Percentiles rank a stretch among this genome's conserved stretches.
phyloP scores from a whole-genome alignment of 53 echinoderm and acorn worm genomes.

The Apostichopus leukothele region DNA sequence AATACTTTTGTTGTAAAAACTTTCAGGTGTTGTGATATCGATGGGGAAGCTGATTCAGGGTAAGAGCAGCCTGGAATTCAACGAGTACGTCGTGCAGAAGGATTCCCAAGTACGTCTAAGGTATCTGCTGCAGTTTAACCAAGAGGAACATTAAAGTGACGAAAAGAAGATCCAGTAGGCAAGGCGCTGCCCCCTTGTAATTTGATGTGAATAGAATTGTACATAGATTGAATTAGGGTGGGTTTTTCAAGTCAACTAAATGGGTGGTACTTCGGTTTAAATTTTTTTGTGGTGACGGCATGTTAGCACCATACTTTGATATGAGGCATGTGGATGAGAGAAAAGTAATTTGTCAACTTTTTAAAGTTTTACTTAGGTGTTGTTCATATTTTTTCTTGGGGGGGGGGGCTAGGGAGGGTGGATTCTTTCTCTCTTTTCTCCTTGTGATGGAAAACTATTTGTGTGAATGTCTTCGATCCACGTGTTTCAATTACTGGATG shows the following conservation, averaged over 20 bases:
- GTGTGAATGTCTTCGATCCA: no score
- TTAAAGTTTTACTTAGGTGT: background rate
- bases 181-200: background rate
- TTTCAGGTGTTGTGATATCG: conserved; percentile 78
- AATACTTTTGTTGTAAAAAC: no score
- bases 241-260: background rate
- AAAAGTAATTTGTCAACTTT: background rate
- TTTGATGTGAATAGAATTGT: conserved; percentile 20
- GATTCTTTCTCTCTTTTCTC: no score
- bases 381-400: background rate
- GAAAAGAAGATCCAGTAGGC: background rate
- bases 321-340: background rate
- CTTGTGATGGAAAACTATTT: no score
- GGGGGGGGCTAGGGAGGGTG: no score
- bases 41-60: conserved; percentile 56
- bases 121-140: conserved; percentile 75
- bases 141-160: conserved; percentile 3
- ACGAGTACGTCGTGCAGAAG: conserved; percentile 86
- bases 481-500: no score
- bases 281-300: background rate
- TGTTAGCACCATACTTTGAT: background rate
- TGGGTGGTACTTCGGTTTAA: background rate
- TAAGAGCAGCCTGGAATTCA: conserved; percentile 43
- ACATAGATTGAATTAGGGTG: background rate
- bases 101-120: conserved; percentile 72